These are phyloP conservation scores for Uria lomvia DNA, from an alignment of 2,113 vertebrate genomes.

Conservation along the genomic window DNA sequence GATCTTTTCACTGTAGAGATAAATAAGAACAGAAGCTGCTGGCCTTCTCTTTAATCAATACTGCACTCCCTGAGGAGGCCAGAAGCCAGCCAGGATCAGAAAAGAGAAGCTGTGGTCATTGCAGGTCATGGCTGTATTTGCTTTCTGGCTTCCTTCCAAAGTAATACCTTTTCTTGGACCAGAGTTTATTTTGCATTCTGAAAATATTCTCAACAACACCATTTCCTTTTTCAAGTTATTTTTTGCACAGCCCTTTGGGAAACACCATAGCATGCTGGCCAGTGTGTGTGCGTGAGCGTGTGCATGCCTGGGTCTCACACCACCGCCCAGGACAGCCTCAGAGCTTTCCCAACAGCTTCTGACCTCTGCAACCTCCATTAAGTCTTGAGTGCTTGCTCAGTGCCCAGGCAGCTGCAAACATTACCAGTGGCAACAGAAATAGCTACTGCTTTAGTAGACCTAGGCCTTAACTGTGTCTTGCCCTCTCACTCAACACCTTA, in stretches of 20 bases:
- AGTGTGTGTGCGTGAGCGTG: background rate
- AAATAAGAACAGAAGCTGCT: background rate
- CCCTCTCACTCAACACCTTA: background rate
- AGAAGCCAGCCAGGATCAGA: background rate
- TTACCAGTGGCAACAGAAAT: background rate
- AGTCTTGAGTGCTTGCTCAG: background rate
- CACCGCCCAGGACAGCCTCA: background rate
- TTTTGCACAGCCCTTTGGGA: constrained; percentile 31
- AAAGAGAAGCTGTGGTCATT: constrained; percentile 12
- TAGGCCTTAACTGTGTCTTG: background rate
- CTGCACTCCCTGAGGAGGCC: background rate
- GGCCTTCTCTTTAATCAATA: background rate
- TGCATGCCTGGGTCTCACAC: background rate
- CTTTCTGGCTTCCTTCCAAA: constrained; percentile 38
- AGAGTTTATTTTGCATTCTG: constrained; percentile 47
- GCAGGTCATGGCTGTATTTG: constrained; percentile 9
- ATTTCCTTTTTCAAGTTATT: constrained; percentile 55
- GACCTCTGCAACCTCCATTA: background rate
- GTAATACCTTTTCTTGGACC: constrained; percentile 46
- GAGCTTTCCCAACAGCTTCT: background rate
- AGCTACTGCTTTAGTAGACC: background rate
- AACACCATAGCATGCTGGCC: background rate
- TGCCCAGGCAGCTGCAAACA: background rate
- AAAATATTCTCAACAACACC: constrained; percentile 40
- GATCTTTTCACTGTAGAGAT: background rate